Percentiles rank a stretch among this genome's conserved stretches.
Conservation (phyloP, 2,888 invertebrate species). For the Dromius quadrimaculatus region DNA sequence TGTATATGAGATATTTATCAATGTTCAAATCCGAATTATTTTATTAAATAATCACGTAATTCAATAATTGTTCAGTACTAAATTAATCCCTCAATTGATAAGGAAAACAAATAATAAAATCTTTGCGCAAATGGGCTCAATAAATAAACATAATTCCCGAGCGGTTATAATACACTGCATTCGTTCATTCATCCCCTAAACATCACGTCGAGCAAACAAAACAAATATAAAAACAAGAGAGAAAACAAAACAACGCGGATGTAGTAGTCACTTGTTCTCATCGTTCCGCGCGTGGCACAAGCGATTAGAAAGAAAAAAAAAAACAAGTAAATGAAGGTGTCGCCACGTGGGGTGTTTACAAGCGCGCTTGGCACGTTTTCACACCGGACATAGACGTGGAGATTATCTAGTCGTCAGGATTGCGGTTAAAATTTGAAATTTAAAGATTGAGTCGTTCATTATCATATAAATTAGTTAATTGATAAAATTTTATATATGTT, state of each 20-base stretch:
- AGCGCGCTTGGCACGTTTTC: slow-evolving; percentile 26
- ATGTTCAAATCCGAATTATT: not conserved
- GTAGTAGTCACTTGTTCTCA: slow-evolving; percentile 16
- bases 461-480: too few relatives aligned
- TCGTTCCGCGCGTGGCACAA: not conserved
- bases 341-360: slow-evolving; percentile 27
- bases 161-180: slow-evolving; percentile 6
- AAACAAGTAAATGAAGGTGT: slow-evolving; percentile 37
- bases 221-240: slow-evolving; percentile 24
- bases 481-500: too few relatives aligned
- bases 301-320: slow-evolving; percentile 23
- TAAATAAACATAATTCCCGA: slow-evolving; percentile 25
- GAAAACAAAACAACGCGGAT: slow-evolving; percentile 17
- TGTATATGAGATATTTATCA: too few relatives aligned
- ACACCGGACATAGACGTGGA: too few relatives aligned
- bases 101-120: not conserved
- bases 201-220: slow-evolving; percentile 24
- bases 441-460: too few relatives aligned
- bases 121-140: not conserved
- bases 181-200: slow-evolving; percentile 2
- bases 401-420: too few relatives aligned
- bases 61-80: not conserved
- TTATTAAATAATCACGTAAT: not conserved
- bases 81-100: not conserved
- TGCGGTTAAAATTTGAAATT: too few relatives aligned